phyloP scores from a whole-genome alignment of 2,113 vertebrate species.

The Salvelinus sp. region DNA sequence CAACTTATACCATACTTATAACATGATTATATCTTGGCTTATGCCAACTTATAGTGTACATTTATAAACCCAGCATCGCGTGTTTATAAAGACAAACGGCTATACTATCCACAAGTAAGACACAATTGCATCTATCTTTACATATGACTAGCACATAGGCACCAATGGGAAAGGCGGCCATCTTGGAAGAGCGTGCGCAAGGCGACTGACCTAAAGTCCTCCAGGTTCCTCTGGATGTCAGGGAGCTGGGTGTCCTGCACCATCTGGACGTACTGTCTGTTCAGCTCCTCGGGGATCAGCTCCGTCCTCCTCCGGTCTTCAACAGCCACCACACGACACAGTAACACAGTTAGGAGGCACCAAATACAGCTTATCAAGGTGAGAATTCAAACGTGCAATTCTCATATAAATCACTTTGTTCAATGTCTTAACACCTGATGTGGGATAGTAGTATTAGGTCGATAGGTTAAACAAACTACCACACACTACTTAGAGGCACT shows the following conservation, averaged over 20 bases:
- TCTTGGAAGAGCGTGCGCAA: background rate
- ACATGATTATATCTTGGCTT: too few species aligned
- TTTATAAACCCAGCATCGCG: too few species aligned
- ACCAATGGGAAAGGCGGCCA: background rate
- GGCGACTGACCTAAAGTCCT: constrained; percentile 88
- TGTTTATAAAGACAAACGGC: too few species aligned
- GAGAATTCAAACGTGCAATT: too few species aligned
- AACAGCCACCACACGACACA: background rate
- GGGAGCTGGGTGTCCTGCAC: constrained; percentile 88
- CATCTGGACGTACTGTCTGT: constrained; percentile 88
- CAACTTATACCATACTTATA: too few species aligned
- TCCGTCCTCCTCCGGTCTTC: constrained; percentile 89
- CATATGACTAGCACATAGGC: too few species aligned
- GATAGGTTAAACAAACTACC: background rate
- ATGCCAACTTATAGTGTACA: too few species aligned
- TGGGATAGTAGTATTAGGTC: too few species aligned
- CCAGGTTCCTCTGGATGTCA: constrained; percentile 91
- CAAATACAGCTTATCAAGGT: background rate
- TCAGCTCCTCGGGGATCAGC: constrained; percentile 90
- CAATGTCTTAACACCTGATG: too few species aligned
- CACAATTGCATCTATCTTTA: background rate
- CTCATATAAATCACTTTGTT: too few species aligned
- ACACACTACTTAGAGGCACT: constrained; percentile 20
- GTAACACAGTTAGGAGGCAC: background rate
- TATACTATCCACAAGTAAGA: background rate